Conservation (phyloP, 2,797 vertebrate species). For the Euthynnus affinis region DNA sequence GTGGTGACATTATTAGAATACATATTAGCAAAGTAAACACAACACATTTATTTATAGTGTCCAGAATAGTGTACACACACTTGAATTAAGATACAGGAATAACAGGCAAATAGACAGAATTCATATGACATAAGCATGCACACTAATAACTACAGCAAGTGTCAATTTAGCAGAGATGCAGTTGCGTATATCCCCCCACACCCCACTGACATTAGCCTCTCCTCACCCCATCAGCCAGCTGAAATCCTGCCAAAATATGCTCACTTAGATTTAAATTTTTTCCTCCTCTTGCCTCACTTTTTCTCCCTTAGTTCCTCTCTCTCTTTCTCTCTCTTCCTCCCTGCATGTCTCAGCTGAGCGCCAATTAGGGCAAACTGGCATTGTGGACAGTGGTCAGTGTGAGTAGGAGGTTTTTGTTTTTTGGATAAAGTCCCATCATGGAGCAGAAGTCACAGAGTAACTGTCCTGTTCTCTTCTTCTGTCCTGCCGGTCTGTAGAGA, state of each 20-base stretch:
- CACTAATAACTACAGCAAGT: constrained; percentile 31
- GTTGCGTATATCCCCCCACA: constrained; percentile 34
- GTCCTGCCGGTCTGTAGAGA: constrained; percentile 41
- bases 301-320: constrained; percentile 57
- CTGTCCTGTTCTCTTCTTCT: constrained; percentile 37
- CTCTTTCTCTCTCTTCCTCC: constrained; percentile 41
- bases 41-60: constrained; percentile 6
- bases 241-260: constrained; percentile 77
- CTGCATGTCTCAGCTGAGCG: constrained; percentile 61
- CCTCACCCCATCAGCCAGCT: constrained; percentile 71
- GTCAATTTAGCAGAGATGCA: constrained; percentile 50
- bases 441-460: constrained; percentile 56
- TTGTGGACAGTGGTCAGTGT: constrained; percentile 58
- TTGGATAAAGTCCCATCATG: constrained; percentile 63
- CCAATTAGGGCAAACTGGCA: constrained; percentile 83
- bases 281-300: constrained; percentile 38
- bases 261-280: constrained; percentile 70
- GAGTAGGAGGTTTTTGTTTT: constrained; percentile 39
- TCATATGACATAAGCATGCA: constrained; percentile 27
- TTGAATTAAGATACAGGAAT: neutral
- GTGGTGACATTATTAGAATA: constrained; percentile 6
- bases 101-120: neutral
- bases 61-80: neutral
- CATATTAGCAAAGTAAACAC: constrained; percentile 1
- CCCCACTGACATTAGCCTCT: constrained; percentile 70